Evolutionary conservation across 2,113 vertebrate species (phyloP).

Genomic region (Rhynchomys soricoides): DNA sequence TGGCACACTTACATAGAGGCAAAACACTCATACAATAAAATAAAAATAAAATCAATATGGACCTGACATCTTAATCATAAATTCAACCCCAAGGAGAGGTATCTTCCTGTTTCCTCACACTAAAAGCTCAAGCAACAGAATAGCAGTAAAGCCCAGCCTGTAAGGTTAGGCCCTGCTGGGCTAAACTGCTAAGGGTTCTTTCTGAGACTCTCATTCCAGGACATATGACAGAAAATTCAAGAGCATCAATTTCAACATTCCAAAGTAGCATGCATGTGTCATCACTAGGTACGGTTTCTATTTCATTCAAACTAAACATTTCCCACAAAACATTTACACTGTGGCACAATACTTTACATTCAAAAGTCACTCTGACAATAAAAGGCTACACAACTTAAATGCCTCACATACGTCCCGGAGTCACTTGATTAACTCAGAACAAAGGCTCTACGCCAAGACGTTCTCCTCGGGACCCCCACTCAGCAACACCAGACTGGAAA

Average conservation of each 20-base stretch:
- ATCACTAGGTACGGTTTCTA: neutral
- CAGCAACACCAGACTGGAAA: too few species aligned
- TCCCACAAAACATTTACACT: neutral
- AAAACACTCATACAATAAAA: neutral
- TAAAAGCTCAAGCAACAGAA: neutral
- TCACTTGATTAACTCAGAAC: neutral
- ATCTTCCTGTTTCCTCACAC: neutral
- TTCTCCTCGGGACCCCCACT: neutral
- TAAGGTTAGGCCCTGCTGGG: fast-evolving
- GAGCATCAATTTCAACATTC: fast-evolving
- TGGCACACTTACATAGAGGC: neutral
- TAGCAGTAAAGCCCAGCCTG: fast-evolving
- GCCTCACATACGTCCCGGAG: neutral
- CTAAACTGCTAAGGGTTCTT: neutral
- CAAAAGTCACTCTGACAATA: neutral
- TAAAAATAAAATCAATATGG: neutral
- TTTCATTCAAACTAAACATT: neutral
- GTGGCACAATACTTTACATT: neutral
- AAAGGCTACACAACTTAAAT: neutral
- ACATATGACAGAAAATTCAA: fast-evolving
- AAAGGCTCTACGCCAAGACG: neutral
- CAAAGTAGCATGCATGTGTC: fast-evolving
- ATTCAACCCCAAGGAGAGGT: neutral
- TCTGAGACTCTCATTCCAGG: neutral
- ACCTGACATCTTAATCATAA: neutral